Evolutionary conservation across 2,888 invertebrate genomes (phyloP).

Genomic region (Conistra vaccinii): DNA sequence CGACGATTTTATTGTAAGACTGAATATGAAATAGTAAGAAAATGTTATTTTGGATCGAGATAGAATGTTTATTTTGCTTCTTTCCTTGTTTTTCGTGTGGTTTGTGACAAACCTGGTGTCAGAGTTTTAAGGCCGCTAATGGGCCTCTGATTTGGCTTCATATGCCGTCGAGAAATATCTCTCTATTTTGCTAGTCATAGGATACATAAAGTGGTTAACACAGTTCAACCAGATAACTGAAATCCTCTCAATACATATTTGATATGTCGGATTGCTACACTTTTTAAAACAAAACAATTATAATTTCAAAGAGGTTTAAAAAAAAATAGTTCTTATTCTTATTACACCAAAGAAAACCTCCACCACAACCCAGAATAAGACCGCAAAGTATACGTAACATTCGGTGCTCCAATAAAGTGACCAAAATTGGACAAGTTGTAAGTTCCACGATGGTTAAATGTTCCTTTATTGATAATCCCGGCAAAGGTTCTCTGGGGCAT

Average conservation of each 20-base stretch:
- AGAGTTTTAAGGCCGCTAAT: too few relatives aligned
- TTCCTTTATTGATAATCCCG: constrained; percentile 70
- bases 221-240: not conserved
- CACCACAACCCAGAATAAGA: constrained; percentile 53
- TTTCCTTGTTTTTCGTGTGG: too few relatives aligned
- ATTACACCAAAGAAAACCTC: constrained; percentile 4
- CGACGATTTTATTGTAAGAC: not conserved
- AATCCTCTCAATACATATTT: not conserved
- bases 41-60: not conserved
- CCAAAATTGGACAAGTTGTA: constrained; percentile 69
- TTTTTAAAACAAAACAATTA: not conserved
- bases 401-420: constrained; percentile 68
- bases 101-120: too few relatives aligned
- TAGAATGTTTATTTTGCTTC: not conserved
- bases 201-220: not conserved
- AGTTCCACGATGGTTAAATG: constrained; percentile 66
- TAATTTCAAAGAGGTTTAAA: too few relatives aligned
- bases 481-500: constrained; percentile 58
- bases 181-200: not conserved
- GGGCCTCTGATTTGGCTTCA: too few relatives aligned
- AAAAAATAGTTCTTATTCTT: not conserved
- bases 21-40: not conserved
- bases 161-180: too few relatives aligned
- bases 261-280: not conserved
- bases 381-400: constrained; percentile 59